These are phyloP conservation scores for Drosophila orosa DNA, from an alignment of 1,140 invertebrate genomes.

Conservation along the genomic window DNA sequence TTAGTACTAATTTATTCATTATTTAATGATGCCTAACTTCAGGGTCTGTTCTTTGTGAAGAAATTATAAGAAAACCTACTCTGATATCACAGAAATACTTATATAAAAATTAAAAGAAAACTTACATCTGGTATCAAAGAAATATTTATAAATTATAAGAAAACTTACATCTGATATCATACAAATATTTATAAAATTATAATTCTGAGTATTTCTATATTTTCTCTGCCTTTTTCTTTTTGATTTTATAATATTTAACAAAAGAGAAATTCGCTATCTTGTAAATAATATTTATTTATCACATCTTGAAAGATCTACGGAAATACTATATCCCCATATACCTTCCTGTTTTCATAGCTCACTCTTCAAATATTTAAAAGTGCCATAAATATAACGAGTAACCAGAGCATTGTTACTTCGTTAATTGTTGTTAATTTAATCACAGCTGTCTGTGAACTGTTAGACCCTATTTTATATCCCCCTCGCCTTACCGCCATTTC, in stretches of 20 bases:
- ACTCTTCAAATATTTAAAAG: neutral
- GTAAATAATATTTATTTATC: neutral
- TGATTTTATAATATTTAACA: neutral
- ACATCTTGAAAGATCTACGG: neutral
- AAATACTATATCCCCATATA: neutral
- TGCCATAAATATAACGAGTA: constrained; percentile 13
- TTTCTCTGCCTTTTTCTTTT: neutral
- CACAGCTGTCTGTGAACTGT: constrained; percentile 26
- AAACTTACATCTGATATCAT: neutral
- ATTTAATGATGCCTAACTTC: neutral
- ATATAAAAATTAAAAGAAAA: neutral
- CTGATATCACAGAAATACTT: neutral
- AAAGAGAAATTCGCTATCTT: neutral
- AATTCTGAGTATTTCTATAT: too few relatives aligned
- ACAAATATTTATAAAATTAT: neutral
- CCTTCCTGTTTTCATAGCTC: too few relatives aligned
- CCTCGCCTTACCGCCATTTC: constrained; percentile 16
- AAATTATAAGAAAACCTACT: neutral
- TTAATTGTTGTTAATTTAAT: constrained; percentile 28
- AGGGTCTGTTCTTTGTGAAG: neutral
- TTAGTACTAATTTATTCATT: neutral
- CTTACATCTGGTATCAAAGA: neutral
- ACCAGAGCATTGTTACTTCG: constrained; percentile 35
- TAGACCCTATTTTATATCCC: constrained; percentile 12
- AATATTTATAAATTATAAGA: neutral